A percentile compares a stretch with the other conserved stretches of the same genome.
Conservation (phyloP, 2,113 vertebrate species). For the Lophura nycthemera region DNA sequence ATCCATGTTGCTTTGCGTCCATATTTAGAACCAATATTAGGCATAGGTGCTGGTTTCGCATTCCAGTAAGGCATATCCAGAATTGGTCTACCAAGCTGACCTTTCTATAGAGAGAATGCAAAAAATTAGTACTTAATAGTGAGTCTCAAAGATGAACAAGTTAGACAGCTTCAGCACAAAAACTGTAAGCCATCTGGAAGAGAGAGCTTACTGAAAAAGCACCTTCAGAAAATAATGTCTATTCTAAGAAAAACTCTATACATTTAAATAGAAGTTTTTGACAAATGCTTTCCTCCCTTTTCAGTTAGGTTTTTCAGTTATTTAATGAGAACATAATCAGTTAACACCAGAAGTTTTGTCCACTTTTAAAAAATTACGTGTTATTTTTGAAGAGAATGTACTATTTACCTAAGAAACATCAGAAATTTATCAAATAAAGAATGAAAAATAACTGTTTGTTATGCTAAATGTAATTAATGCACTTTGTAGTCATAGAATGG, state of each 20-base stretch:
- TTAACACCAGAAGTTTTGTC: not conserved
- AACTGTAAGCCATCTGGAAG: not conserved
- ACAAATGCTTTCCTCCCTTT: not conserved
- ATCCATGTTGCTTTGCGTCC: conserved; percentile 99
- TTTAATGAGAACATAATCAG: not conserved
- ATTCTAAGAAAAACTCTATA: accelerated
- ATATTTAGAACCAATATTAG: conserved; percentile 97
- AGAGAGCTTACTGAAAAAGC: not conserved
- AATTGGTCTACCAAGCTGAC: conserved; percentile 95
- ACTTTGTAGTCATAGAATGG: not conserved
- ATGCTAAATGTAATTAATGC: not conserved
- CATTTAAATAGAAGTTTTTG: not conserved
- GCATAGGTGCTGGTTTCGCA: conserved; percentile 96
- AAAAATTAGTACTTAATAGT: conserved; percentile 9
- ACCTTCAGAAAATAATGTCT: not conserved
- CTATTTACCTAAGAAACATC: not conserved
- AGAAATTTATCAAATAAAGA: not conserved
- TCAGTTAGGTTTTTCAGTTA: not conserved
- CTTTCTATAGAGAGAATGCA: conserved; percentile 84
- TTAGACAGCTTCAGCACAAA: not conserved
- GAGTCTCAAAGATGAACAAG: not conserved
- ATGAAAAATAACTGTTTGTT: not conserved
- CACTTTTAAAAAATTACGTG: not conserved
- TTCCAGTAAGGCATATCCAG: conserved; percentile 98
- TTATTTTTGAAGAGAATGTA: not conserved